Conservation (phyloP, 2,113 vertebrate species). For the Forbesichthys agassizii region DNA sequence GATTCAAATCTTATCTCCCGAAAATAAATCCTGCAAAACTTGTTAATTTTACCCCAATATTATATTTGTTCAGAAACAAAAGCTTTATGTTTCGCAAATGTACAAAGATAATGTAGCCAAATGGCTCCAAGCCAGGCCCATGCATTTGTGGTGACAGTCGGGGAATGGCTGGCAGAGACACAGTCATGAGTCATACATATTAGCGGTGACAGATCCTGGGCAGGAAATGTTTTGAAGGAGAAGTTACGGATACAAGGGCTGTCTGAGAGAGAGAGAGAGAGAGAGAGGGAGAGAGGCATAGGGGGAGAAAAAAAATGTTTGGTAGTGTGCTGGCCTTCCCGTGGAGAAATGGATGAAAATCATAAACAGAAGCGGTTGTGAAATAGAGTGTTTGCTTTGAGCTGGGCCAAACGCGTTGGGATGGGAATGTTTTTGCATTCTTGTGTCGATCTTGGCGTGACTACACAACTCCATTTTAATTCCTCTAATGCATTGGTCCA, state of each 20-base stretch:
- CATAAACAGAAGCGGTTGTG: constrained; percentile 6
- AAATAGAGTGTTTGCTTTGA: not conserved
- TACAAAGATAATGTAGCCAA: constrained; percentile 34
- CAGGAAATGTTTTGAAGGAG: constrained; percentile 24
- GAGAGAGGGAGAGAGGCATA: not conserved
- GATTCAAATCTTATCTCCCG: not conserved
- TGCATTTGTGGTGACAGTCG: constrained; percentile 47
- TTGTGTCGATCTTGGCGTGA: not conserved
- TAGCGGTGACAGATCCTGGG: constrained; percentile 35
- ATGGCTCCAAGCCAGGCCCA: constrained; percentile 47
- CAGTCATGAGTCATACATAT: constrained; percentile 39
- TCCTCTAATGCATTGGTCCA: constrained; percentile 10
- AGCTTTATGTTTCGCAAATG: constrained; percentile 46
- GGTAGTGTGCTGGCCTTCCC: not conserved
- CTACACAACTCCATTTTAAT: not conserved
- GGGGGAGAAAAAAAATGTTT: too few relatives aligned
- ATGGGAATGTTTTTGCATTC: not conserved
- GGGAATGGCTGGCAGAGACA: constrained; percentile 28
- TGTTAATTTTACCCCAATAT: constrained; percentile 35
- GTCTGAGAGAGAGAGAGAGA: not conserved
- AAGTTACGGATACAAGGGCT: not conserved
- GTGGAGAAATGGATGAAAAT: not conserved
- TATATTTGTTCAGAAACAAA: constrained; percentile 41
- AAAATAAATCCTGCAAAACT: constrained; percentile 1
- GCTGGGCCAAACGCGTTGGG: not conserved